Conservation (phyloP, 2,888 invertebrate species). For the Stictocephala bisonia region DNA sequence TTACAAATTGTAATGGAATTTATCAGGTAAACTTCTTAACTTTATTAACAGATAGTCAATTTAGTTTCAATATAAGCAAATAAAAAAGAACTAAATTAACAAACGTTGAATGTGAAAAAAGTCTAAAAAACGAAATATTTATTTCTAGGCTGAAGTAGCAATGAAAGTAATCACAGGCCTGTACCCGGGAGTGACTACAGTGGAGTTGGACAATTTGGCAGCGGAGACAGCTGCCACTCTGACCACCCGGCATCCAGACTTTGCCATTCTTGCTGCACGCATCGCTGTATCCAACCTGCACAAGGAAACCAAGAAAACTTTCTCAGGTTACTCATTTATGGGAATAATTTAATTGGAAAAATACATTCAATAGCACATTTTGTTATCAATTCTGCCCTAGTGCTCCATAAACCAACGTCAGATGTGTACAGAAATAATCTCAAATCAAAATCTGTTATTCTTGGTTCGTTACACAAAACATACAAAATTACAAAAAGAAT, state of each 20-base stretch:
- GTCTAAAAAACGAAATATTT: background rate
- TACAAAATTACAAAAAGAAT: too few relatives aligned
- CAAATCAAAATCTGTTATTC: too few relatives aligned
- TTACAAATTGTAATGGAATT: too few relatives aligned
- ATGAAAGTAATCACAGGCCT: conserved; percentile 94
- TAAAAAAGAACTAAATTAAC: background rate
- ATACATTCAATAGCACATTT: too few relatives aligned
- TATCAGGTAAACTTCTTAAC: conserved; percentile 3
- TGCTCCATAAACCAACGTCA: too few relatives aligned
- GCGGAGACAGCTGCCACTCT: conserved; percentile 99
- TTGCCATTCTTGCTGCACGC: conserved; percentile 88
- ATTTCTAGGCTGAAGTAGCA: conserved; percentile 79
- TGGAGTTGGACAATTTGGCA: conserved; percentile 96
- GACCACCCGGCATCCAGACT: conserved; percentile 98
- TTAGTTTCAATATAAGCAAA: background rate
- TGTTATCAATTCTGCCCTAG: too few relatives aligned
- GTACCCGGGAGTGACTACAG: conserved; percentile 96
- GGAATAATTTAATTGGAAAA: too few relatives aligned
- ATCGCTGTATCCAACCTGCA: conserved; percentile 98
- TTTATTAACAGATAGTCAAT: too few relatives aligned
- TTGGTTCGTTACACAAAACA: too few relatives aligned
- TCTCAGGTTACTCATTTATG: conserved; percentile 76
- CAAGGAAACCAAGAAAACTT: conserved; percentile 96
- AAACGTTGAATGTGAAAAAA: too few relatives aligned
- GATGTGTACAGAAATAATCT: too few relatives aligned